phyloP scores from a whole-genome alignment of 2,113 vertebrate species.

The Mola mola region DNA sequence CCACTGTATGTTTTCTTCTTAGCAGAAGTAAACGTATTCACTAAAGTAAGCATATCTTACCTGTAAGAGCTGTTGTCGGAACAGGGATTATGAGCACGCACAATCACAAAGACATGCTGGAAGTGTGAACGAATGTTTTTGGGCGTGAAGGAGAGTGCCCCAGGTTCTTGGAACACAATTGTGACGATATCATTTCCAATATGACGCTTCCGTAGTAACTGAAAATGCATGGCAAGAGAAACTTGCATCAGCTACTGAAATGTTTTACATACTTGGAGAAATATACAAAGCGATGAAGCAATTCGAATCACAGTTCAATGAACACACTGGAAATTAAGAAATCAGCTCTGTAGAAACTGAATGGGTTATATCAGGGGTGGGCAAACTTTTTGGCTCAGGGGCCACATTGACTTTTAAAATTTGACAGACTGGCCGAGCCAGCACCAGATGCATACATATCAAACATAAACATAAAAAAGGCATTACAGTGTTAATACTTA shows the following conservation, averaged over 20 bases:
- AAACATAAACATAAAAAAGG: no score
- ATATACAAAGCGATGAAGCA: background rate
- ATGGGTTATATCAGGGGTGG: no score
- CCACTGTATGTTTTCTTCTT: no score
- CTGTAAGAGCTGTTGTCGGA: conserved; percentile 94
- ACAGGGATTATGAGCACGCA: conserved; percentile 89
- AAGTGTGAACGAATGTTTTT: conserved; percentile 99
- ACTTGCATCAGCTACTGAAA: no score
- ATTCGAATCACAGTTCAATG: background rate
- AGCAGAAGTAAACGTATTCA: background rate
- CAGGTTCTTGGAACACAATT: conserved; percentile 98
- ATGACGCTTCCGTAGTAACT: conserved; percentile 95
- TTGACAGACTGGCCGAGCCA: no score
- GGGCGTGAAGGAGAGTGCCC: conserved; percentile 95
- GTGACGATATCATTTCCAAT: conserved; percentile 99
- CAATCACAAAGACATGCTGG: conserved; percentile 96
- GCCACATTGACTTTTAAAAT: no score
- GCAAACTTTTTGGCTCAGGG: no score
- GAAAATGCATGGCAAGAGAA: conserved; percentile 6
- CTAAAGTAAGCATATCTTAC: conserved; percentile 68
- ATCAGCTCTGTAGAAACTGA: no score
- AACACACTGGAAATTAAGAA: no score
- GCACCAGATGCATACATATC: no score
- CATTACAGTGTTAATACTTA: no score
- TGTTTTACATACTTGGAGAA: background rate